Conservation (phyloP, 2,113 vertebrate genomes). For the Circaetus cinerascens region DNA sequence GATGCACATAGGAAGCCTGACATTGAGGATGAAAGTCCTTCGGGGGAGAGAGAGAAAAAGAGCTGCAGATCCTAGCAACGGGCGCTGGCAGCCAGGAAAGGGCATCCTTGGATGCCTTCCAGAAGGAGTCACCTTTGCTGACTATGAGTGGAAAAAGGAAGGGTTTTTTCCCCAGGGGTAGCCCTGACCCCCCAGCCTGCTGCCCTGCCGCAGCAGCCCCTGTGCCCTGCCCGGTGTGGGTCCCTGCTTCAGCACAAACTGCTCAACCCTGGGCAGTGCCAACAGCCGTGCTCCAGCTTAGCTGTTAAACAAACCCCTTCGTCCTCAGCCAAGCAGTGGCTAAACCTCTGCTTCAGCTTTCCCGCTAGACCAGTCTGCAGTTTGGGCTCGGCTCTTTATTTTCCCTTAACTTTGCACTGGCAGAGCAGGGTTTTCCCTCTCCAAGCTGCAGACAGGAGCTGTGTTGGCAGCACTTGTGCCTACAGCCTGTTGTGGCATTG, state of each 20-base stretch:
- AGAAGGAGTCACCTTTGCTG: background rate
- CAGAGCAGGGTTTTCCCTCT: background rate
- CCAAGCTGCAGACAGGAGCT: background rate
- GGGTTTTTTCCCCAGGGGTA: no score
- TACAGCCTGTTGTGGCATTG: background rate
- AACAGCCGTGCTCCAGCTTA: background rate
- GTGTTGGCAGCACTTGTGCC: background rate
- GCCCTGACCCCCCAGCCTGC: background rate
- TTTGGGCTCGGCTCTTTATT: background rate
- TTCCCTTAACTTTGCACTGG: background rate
- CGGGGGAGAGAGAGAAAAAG: background rate
- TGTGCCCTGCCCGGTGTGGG: background rate
- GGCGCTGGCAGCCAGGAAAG: background rate
- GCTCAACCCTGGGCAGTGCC: background rate
- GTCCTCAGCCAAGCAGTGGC: background rate
- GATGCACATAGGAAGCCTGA: background rate
- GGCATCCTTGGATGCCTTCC: background rate
- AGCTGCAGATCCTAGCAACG: background rate
- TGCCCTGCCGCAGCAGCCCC: background rate
- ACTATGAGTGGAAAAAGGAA: background rate
- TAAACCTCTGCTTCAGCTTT: background rate
- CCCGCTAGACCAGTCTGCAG: background rate
- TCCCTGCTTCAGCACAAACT: background rate
- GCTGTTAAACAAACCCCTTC: background rate
- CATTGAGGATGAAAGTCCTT: background rate